phyloP scores from a whole-genome alignment of 1,140 invertebrate genomes.

The Babylonia areolata region DNA sequence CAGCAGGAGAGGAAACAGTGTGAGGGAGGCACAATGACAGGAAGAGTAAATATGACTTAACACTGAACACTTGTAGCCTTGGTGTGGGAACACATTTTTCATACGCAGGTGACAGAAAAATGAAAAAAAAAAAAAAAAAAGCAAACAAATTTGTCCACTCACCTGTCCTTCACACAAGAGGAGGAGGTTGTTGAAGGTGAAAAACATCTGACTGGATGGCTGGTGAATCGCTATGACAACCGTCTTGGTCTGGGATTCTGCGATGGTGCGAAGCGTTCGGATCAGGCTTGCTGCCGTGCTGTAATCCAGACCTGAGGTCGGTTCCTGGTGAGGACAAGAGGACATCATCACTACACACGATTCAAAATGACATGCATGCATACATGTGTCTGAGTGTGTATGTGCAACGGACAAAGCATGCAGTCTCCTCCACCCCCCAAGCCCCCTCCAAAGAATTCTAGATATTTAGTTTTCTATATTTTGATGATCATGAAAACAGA shows the following conservation, averaged over 20 bases:
- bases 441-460: too few species aligned
- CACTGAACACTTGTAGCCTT: not conserved
- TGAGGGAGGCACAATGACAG: too few species aligned
- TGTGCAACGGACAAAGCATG: too few species aligned
- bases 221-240: slow-evolving; percentile 91
- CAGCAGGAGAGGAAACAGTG: too few species aligned
- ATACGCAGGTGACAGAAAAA: not conserved
- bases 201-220: slow-evolving; percentile 92
- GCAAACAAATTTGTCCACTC: not conserved
- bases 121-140: not conserved
- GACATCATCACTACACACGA: too few species aligned
- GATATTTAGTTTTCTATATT: too few species aligned
- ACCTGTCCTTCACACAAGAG: slow-evolving; percentile 85
- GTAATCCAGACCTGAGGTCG: slow-evolving; percentile 90
- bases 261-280: slow-evolving; percentile 85
- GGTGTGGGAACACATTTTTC: too few species aligned
- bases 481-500: too few species aligned
- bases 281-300: slow-evolving; percentile 88
- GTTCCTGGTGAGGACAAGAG: slow-evolving; percentile 80
- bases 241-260: slow-evolving; percentile 85
- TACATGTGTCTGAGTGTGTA: not conserved
- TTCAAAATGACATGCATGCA: not conserved
- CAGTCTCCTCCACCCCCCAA: too few species aligned
- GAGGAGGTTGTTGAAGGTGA: slow-evolving; percentile 89
- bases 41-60: too few species aligned